Evolutionary conservation across 2,797 vertebrate genomes (phyloP), one percentile per base, ranked within the genome.

Genomic region (Spinus pinus): DNA sequence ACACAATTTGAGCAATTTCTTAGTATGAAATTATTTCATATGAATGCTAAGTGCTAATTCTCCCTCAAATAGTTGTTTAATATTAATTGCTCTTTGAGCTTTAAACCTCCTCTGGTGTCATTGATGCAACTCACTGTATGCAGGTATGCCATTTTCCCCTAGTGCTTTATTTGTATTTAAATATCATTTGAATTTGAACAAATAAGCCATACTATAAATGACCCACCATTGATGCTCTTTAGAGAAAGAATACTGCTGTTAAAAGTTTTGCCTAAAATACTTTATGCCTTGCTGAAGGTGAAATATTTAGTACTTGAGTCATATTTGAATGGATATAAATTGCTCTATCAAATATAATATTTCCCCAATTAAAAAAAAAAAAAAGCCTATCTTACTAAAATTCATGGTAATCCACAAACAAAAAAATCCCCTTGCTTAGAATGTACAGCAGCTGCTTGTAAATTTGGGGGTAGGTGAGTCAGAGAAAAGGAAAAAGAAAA

Each of bases 321-420:
- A 37, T 42, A 69, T 58, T 77, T 80, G 42, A 89, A 73, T 10
- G 81, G 70, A 80, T 56, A 85, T 30, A n/a, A 92, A 84, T 54
- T 66, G 60, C 60, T 70, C 31, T 56, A 70, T 62, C 72, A 62
- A 92, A 72, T 41, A 89, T 9, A 60, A 66, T 30, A 82, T 81
- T 93, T 81, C 30, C 42, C 28, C 81, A 92, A 72, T 70, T 69
- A 14, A 39, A 41, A 94, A 86, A 75, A 61, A 61, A 75, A 61
- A 82, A 94, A 93, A 81, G 4, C 30, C 10, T 77, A 46, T 86
- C 19, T 35, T 93, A 72, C 35, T 86, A 71, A 86, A 91, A 46
- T 94, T 96, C 75, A 92, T 88, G 96, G 81, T 28, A 39, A 91
- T 33, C 17, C 57, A 78, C 25, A 84, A 82, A 89, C 21, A 41